Evolutionary conservation across 1,140 invertebrate species (phyloP).

Genomic region (Sinella curviseta): DNA sequence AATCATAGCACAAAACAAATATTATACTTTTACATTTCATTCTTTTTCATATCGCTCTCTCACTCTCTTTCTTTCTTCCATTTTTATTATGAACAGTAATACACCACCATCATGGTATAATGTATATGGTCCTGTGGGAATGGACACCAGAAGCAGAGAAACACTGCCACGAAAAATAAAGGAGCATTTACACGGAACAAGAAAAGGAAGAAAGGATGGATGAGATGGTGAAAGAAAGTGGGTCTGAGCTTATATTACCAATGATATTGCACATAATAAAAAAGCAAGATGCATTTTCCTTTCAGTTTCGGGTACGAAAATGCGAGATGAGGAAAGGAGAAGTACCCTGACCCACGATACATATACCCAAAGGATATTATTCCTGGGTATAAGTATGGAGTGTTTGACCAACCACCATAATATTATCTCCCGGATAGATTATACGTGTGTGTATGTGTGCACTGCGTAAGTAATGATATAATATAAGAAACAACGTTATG

Average conservation of each 20-base stretch:
- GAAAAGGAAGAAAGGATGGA: background rate
- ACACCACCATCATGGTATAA: too few species aligned
- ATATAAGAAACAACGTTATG: background rate
- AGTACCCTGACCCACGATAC: background rate
- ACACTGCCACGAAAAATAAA: too few species aligned
- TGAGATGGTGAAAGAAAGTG: background rate
- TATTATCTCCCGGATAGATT: too few species aligned
- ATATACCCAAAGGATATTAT: background rate
- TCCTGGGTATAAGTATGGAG: too few species aligned
- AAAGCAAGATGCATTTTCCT: constrained; percentile 2
- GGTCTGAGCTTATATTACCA: background rate
- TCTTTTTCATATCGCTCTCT: background rate
- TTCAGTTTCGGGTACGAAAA: background rate
- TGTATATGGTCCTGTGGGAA: background rate
- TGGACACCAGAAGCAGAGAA: too few species aligned
- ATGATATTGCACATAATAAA: constrained; percentile 20
- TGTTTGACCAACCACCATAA: too few species aligned
- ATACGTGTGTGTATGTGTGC: background rate
- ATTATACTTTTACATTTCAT: too few species aligned
- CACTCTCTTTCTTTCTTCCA: background rate
- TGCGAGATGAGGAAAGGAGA: background rate
- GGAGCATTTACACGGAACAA: background rate
- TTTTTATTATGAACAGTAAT: too few species aligned
- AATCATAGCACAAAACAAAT: background rate
- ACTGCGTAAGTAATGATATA: background rate